Evolutionary conservation across 2,113 vertebrate species (phyloP), one percentile per base, ranked within the genome.

Genomic region (Orientallactaga bullata): DNA sequence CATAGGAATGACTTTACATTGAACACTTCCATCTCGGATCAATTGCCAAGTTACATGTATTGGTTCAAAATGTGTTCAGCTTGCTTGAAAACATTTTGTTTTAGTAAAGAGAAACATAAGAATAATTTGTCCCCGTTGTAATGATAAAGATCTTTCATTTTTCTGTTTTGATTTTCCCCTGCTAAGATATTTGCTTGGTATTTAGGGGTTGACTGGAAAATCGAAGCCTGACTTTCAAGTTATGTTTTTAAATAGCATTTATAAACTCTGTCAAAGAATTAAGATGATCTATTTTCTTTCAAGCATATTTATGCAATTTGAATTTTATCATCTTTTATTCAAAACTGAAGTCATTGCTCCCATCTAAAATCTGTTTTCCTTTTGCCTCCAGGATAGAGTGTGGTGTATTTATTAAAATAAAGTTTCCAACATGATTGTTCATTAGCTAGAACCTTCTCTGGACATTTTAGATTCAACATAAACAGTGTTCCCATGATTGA

Each of bases 51-150:
- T 78, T 82, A 88, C 85, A 65, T 26, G 69, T 85, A 66, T 68
- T 94, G 37, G 47, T 89, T 95, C 69, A 91, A 95, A 95, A 88
- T 68, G 92, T 95, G 68, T 74, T 93, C 51, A 30, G 66, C 20
- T 72, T 94, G 73, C 65, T 47, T 3, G 2, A 37, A 84, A 88
- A 51, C 63, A 32, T 91, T 91, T 93, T 90, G 78, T 89, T 96
- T 96, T 89, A 87, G 42, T 94, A 89, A 95, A 90, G 80, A 83
- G 71, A 91, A 71, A 18, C 47, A 73, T 76, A 81, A 76, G 85
- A 86, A 63, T 73, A n/a, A 85, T 89, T 69, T 88, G 30, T 87
- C 51, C 60, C 65, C 42, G 55, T 24, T 66, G 2, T 77, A 63
- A 94, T 82, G 55, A 68, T 66, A 32, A 89, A 78, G 32, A 61